Evolutionary conservation across 2,113 vertebrate genomes (phyloP).

Genomic region (Natator depressus): DNA sequence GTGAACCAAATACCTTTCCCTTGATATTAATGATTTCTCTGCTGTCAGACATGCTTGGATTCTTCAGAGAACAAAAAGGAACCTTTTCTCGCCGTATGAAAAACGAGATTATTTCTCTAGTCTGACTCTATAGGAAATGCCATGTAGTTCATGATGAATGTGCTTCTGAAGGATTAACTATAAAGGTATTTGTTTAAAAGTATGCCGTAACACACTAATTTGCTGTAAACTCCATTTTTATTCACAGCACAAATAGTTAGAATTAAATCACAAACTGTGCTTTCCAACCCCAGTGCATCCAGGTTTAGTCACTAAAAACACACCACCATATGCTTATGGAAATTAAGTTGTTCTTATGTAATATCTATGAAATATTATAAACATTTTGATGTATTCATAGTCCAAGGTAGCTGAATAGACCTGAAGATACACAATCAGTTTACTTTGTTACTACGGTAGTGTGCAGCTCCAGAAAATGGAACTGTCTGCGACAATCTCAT

Average conservation of each 20-base stretch:
- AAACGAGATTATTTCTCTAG: background rate
- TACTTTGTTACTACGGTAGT: background rate
- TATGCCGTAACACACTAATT: background rate
- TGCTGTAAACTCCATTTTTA: background rate
- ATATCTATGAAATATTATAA: background rate
- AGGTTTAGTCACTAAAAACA: background rate
- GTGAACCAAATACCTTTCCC: background rate
- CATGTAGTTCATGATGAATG: background rate
- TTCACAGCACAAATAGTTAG: background rate
- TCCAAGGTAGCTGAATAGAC: background rate
- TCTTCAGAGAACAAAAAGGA: background rate
- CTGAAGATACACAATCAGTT: background rate
- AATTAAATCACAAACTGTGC: background rate
- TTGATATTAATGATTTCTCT: background rate
- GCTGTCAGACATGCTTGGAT: accelerated
- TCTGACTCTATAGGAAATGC: background rate
- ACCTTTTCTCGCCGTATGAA: background rate
- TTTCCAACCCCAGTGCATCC: background rate
- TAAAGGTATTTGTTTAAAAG: background rate
- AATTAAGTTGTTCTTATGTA: background rate
- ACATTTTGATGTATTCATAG: background rate
- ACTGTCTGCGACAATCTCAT: background rate
- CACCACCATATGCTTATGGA: background rate
- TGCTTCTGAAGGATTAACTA: background rate
- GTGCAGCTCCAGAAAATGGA: background rate